Percentiles rank a stretch among this genome's conserved stretches.
phyloP scores from a whole-genome alignment of 2,888 invertebrate species.

The Pecten maximus region DNA sequence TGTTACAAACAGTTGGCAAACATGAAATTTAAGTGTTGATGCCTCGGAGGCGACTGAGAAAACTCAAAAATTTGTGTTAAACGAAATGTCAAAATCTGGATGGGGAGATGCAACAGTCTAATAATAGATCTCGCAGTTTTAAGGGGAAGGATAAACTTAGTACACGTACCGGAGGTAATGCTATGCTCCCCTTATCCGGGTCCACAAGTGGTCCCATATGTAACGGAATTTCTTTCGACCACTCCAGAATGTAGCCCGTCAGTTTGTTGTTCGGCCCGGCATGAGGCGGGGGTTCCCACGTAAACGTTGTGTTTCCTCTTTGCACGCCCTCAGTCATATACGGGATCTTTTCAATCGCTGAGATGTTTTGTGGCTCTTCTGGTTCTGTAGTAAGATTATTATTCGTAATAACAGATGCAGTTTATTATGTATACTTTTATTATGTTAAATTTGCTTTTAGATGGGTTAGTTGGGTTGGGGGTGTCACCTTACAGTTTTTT shows the following conservation, averaged over 20 bases:
- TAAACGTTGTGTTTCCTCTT: conserved; percentile 44
- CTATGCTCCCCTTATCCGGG: background rate
- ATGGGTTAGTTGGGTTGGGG: too few species aligned
- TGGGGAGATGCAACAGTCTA: too few species aligned
- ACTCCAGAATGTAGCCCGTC: background rate
- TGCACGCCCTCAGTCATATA: conserved; percentile 35
- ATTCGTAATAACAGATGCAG: background rate
- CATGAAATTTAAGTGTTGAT: too few species aligned
- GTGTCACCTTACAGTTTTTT: too few species aligned
- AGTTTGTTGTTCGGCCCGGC: conserved; percentile 50
- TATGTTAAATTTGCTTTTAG: background rate
- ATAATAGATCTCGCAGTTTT: too few species aligned
- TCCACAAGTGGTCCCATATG: conserved; percentile 10
- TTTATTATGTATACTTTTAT: background rate
- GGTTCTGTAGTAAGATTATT: conserved; percentile 50
- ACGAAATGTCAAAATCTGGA: too few species aligned
- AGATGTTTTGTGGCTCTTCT: conserved; percentile 53
- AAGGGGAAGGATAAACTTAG: too few species aligned
- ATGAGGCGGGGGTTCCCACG: conserved; percentile 55
- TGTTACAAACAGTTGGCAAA: too few species aligned
- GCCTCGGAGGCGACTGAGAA: too few species aligned
- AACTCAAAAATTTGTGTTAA: too few species aligned
- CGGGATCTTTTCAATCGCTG: background rate
- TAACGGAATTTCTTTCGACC: background rate
- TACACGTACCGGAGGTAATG: background rate